A percentile compares a stretch with the other conserved stretches of the same genome.
Evolutionary conservation across 2,113 vertebrate species (phyloP).

Genomic region (Amblyornis subalaris): DNA sequence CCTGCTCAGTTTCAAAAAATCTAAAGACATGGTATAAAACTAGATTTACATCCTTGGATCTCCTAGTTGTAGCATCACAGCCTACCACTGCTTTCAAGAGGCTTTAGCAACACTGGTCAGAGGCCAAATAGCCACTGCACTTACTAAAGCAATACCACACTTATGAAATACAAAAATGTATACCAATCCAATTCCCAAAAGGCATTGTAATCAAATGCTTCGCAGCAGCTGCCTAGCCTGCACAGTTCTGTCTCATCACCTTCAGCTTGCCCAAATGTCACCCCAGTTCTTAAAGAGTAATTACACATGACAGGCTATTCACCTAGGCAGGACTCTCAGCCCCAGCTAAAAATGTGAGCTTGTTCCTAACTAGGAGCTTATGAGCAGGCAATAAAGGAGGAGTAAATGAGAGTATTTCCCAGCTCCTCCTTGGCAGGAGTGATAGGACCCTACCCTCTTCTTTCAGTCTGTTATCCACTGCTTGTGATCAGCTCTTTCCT

Average conservation of each 20-base stretch:
- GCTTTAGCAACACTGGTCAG: not conserved
- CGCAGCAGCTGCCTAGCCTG: not conserved
- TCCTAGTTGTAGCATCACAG: not conserved
- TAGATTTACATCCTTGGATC: not conserved
- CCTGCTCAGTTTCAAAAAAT: not conserved
- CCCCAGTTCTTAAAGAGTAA: not conserved
- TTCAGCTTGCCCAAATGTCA: not conserved
- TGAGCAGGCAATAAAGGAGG: not conserved
- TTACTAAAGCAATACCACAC: not conserved
- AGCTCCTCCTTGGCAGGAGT: not conserved
- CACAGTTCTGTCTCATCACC: not conserved
- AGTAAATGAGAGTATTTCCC: not conserved
- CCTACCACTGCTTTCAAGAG: not conserved
- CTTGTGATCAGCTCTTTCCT: not conserved
- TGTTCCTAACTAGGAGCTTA: not conserved
- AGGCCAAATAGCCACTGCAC: not conserved
- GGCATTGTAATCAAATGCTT: not conserved
- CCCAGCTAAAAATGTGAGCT: not conserved
- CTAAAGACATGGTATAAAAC: not conserved
- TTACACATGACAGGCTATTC: not conserved
- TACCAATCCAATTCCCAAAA: not conserved
- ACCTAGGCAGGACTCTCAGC: not conserved
- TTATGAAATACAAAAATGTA: not conserved
- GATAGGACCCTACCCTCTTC: not conserved
- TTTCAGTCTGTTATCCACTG: not conserved